These are phyloP conservation scores for Tachysurus vachellii DNA, from an alignment of 2,113 vertebrate genomes.

Conservation along the genomic window DNA sequence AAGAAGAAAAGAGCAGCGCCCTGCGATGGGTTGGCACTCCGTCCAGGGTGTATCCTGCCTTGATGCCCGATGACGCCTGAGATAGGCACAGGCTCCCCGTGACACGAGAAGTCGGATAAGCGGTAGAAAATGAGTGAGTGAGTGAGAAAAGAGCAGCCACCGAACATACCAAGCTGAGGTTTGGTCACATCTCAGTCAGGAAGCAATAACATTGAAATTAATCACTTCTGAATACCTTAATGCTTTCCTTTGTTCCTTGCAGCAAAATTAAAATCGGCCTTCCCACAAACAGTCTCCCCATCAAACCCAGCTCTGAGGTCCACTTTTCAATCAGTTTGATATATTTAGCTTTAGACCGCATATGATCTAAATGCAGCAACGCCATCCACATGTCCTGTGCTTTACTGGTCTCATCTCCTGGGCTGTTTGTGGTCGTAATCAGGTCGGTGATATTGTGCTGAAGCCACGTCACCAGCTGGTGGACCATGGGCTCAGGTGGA, in stretches of 20 bases:
- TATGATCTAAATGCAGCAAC: constrained; percentile 84
- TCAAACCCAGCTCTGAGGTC: constrained; percentile 75
- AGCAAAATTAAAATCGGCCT: constrained; percentile 84
- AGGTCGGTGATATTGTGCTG: constrained; percentile 72
- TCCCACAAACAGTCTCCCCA: constrained; percentile 82
- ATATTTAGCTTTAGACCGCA: constrained; percentile 83
- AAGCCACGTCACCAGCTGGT: constrained; percentile 79
- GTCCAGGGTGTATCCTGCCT: too few species aligned
- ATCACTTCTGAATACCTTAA: constrained; percentile 71
- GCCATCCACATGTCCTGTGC: constrained; percentile 65
- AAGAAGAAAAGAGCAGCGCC: not conserved
- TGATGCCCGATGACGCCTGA: too few species aligned
- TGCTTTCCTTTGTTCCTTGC: constrained; percentile 77
- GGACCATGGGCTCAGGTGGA: constrained; percentile 78
- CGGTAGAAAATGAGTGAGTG: too few species aligned
- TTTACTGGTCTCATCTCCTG: not conserved
- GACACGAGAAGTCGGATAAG: too few species aligned
- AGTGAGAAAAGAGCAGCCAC: not conserved
- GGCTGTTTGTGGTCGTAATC: not conserved
- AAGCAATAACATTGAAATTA: not conserved
- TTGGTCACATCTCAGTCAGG: not conserved
- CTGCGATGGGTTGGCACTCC: too few species aligned
- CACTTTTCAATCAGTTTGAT: constrained; percentile 81
- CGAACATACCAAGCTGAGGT: not conserved
- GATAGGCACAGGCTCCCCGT: too few species aligned